Base-by-base conservation (phyloP, 2,797 vertebrate species). In the Tragopan temminckii region DNA sequence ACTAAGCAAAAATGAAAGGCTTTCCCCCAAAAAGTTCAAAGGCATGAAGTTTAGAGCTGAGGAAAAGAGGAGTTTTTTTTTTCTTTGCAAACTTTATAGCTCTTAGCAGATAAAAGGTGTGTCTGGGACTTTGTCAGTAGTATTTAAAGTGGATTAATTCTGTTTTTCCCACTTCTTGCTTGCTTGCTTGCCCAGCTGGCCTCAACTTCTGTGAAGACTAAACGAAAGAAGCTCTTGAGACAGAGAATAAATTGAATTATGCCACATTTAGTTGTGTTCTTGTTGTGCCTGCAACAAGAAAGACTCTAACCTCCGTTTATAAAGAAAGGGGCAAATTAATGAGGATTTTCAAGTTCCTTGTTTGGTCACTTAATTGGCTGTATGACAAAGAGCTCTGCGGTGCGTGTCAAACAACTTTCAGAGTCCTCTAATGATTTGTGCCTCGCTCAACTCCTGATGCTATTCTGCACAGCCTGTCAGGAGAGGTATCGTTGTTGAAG, bases 331-430 rank as follows among this genome's bases (percentile, higher is more conserved):
- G 94, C 86, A 97, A 97, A 97, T 97, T 98, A 97, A 98, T 96
- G 96, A 97, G 95, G 96, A 95, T 97, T 97, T 97, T 97, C 77
- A 13, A 94, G 93, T 95, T 97, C 88, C 91, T 95, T 97, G 94
- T 98, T 97, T 97, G 97, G 96, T 97, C 96, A 97, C 71, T 97
- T 98, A 97, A 98, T 98, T 98, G 98, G 96, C 96, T 96, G 81
- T 92, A 88, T 96, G 96, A 97, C 96, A 97, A 97, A 97, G 95
- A 96, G 80, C 94, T 97, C 96, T 21, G 70, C 78, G 89, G 94
- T 94, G 95, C 80, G 36, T 97, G 95, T 97, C 96, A 97, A 96
- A 94, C 97, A 97, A 93, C 95, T 97, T 97, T 95, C 77, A 69
- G 96, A 95, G 94, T 94, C 85, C 88, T 96, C 88, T 97, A 95